These are phyloP conservation scores for Leptinotarsa rubiginosa DNA, from an alignment of 2,888 invertebrate genomes.

Conservation along the genomic window DNA sequence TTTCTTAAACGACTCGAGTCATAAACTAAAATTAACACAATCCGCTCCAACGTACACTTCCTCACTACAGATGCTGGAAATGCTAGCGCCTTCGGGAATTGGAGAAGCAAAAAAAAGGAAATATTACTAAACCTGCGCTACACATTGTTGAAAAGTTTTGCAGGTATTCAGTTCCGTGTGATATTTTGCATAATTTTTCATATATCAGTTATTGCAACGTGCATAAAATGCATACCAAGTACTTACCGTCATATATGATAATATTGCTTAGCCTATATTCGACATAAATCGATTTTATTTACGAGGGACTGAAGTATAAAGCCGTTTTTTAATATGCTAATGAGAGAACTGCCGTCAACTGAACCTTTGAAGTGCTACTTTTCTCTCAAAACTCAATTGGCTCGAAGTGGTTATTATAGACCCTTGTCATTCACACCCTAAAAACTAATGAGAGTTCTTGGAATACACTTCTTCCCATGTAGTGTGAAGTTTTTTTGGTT, in stretches of 20 bases:
- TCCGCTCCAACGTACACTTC: not conserved
- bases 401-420: not conserved
- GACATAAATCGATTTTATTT: not conserved
- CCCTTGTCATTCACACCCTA: not conserved
- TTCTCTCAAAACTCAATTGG: not conserved
- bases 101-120: not conserved
- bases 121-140: not conserved
- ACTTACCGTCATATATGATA: constrained; percentile 14
- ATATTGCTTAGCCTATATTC: not conserved
- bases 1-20: too few species aligned
- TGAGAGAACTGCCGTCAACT: not conserved
- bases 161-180: constrained; percentile 8
- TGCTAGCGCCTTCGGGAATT: not conserved
- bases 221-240: not conserved
- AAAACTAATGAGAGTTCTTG: not conserved
- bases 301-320: not conserved
- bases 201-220: not conserved
- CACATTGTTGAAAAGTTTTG: not conserved
- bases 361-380: not conserved
- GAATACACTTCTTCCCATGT: not conserved
- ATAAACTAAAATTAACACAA: too few species aligned
- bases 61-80: not conserved
- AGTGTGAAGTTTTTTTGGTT: not conserved
- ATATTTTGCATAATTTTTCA: constrained; percentile 12
- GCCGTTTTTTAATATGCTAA: not conserved